These are phyloP conservation scores for Abramis brama DNA, from an alignment of 2,113 vertebrate species.

Conservation along the genomic window DNA sequence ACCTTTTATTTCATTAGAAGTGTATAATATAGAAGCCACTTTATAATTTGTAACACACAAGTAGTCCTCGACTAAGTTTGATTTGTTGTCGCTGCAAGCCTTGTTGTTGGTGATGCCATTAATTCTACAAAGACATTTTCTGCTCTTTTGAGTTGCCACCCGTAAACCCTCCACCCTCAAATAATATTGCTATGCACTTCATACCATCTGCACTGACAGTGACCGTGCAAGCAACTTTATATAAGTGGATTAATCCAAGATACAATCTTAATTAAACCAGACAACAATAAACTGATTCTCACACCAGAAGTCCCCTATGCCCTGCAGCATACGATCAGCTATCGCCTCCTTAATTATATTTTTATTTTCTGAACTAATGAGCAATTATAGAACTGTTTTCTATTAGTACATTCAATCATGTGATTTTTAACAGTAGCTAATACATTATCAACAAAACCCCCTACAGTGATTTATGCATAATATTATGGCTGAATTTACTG, in stretches of 20 bases:
- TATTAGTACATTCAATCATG: constrained; percentile 45
- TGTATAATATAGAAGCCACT: constrained; percentile 20
- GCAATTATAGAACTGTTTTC: constrained; percentile 52
- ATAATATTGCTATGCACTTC: not conserved
- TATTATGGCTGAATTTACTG: not conserved
- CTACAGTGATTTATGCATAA: not conserved
- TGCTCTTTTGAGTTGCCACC: not conserved
- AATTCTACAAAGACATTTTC: constrained; percentile 20
- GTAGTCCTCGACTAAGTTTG: constrained; percentile 15
- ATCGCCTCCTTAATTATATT: constrained; percentile 68
- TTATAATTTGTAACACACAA: constrained; percentile 19
- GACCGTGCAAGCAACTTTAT: constrained; percentile 41
- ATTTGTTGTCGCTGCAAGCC: not conserved
- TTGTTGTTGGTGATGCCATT: not conserved
- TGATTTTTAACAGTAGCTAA: constrained; percentile 13
- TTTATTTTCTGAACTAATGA: constrained; percentile 62
- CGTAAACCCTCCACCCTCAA: not conserved
- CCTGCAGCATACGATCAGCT: constrained; percentile 63
- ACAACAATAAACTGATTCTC: constrained; percentile 59
- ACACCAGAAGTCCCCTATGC: constrained; percentile 63
- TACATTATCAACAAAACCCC: not conserved
- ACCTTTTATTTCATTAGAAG: constrained; percentile 40
- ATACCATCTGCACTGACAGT: constrained; percentile 51
- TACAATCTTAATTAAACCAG: constrained; percentile 74
- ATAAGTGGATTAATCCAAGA: constrained; percentile 63